phyloP scores from a whole-genome alignment of 92 coral and sea anemone species.

The Galaxea fascicularis region DNA sequence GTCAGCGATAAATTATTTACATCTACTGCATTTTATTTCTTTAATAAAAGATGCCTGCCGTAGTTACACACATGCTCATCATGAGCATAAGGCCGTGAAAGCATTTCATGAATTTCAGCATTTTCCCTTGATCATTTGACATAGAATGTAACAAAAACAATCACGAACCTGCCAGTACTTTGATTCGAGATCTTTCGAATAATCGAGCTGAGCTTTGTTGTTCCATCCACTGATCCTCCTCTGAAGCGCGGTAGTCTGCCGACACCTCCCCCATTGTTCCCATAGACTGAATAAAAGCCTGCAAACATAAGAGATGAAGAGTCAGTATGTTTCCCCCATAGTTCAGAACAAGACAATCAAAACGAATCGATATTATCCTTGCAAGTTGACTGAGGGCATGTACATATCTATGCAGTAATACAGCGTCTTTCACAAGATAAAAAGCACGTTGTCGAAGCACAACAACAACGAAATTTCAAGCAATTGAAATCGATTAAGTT shows the following conservation, averaged over 20 bases:
- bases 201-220: conserved; percentile 95
- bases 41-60: conserved; percentile 13
- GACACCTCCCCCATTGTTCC: conserved; percentile 92
- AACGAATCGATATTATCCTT: background rate
- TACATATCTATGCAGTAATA: background rate
- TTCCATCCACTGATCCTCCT: conserved; percentile 94
- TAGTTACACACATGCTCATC: conserved; percentile 25
- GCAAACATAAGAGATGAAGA: background rate
- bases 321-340: background rate
- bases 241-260: conserved; percentile 70
- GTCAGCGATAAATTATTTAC: conserved; percentile 22
- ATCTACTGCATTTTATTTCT: background rate
- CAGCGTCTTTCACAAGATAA: background rate
- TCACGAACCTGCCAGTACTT: conserved; percentile 93
- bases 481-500: background rate
- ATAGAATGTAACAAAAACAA: background rate
- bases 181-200: conserved; percentile 98
- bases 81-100: background rate
- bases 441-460: background rate
- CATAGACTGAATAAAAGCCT: conserved; percentile 94
- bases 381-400: background rate
- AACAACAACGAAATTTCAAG: background rate
- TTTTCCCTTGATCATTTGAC: background rate
- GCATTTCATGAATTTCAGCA: background rate
- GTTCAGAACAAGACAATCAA: background rate